These are phyloP conservation scores for Dryadula phaetusa DNA, from an alignment of 2,888 invertebrate species.

Conservation along the genomic window DNA sequence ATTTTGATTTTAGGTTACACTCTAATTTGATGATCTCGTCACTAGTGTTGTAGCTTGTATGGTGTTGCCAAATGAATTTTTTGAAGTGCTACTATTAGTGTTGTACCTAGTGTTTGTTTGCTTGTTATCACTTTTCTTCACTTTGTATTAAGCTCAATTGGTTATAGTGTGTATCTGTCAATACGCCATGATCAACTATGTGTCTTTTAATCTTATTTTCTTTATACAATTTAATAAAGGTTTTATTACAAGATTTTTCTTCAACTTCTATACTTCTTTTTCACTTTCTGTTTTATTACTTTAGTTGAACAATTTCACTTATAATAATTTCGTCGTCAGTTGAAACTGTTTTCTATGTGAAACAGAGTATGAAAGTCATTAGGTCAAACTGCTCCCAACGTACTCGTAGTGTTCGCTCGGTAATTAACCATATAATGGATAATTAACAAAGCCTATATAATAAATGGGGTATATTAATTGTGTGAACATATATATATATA, in stretches of 20 bases:
- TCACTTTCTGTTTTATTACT: background rate
- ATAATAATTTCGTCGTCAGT: background rate
- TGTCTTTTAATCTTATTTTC: too few species aligned
- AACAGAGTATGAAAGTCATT: background rate
- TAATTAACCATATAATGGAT: background rate
- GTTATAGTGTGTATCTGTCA: too few species aligned
- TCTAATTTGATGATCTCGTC: slow-evolving; percentile 13
- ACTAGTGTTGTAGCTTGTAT: background rate
- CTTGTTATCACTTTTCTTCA: too few species aligned
- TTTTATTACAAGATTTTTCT: too few species aligned
- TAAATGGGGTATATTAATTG: background rate
- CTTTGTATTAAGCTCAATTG: too few species aligned
- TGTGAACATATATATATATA: background rate
- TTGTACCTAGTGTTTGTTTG: background rate
- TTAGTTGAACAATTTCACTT: too few species aligned
- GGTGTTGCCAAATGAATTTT: background rate
- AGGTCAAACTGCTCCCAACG: background rate
- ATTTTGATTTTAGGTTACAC: slow-evolving; percentile 17
- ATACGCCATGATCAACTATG: too few species aligned
- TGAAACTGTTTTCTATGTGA: background rate
- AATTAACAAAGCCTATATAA: background rate
- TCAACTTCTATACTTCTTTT: background rate
- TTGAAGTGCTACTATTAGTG: background rate
- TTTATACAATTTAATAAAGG: too few species aligned
- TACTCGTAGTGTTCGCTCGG: background rate